Base-by-base conservation (phyloP, 2,888 invertebrate species). In the Pogonocherus hispidulus region DNA sequence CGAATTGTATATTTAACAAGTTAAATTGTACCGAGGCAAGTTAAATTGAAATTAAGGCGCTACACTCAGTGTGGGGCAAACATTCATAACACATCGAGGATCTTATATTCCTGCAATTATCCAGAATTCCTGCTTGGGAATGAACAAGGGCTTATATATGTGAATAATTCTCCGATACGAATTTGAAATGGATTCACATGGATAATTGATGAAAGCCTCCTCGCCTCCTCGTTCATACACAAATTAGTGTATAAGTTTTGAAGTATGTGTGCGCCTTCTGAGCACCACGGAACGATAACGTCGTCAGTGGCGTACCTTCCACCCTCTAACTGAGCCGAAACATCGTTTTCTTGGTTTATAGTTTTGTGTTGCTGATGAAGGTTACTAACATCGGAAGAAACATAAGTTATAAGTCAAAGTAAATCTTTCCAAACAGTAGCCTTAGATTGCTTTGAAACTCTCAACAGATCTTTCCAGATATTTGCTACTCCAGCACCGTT, bases 21-120 rank as follows among this genome's bases (percentile, higher is more conserved):
- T 75, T 73, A 73, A 75, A 74, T 76, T 76, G 71, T 73, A 73
- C 73, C 73, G 49, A 70, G 73, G 69, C 71, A 77, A 75, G 75
- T 77, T 76, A 77, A 76, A 76, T 78, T 73, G 73, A 66, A 74
- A 76, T 74, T 76, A 74, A 73, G 71, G 70, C 70, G 67, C 66
- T 66, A 3, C 4, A 8, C 3, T 3, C 41, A 16, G 41, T 64
- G 63, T 64, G 59, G 56, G 66, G 70, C 73, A 70, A 76, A 75
- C 76, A 76, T 76, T 76, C 76, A 76, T 75, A 76, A 78, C 77
- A 76, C 76, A 76, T 78, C 73, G 71, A 74, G 73, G 74, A 75
- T 73, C 75, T 74, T 75, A 76, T 75, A 76, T 76, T 76, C 73
- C 77, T 76, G 75, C 74, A 76, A 78, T 78, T 75, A 76, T 77